Percentiles rank a stretch among this genome's conserved stretches.
phyloP scores from a whole-genome alignment of 1,140 invertebrate genomes.

The Drosophila nigrodunni region DNA sequence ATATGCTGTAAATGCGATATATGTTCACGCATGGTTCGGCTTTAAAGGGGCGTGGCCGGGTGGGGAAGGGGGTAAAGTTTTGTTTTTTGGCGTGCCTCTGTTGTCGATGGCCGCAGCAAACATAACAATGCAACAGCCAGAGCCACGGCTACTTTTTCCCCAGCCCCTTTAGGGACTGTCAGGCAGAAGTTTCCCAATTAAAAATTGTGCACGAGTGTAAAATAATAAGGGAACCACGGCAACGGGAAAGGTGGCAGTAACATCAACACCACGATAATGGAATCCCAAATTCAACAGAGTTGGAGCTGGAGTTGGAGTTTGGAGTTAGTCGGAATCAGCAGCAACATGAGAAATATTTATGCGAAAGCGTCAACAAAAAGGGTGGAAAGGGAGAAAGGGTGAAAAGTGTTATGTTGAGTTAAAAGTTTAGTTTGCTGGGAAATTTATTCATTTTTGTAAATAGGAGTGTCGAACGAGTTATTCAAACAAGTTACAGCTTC shows the following conservation, averaged over 20 bases:
- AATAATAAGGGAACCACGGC: slow-evolving; percentile 42
- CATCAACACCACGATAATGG: slow-evolving; percentile 21
- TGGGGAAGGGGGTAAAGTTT: slow-evolving; percentile 13
- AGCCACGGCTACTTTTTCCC: background rate
- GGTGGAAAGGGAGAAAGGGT: no score
- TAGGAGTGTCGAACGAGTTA: slow-evolving; percentile 8
- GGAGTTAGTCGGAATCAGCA: slow-evolving; percentile 7
- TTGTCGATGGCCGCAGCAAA: slow-evolving; percentile 31
- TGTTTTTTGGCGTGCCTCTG: slow-evolving; percentile 7
- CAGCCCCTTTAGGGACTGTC: background rate
- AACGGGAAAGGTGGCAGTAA: slow-evolving; percentile 6
- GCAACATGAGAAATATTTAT: slow-evolving; percentile 35
- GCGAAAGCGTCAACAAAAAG: slow-evolving; percentile 7
- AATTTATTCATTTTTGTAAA: slow-evolving; percentile 41
- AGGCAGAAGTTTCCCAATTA: slow-evolving; percentile 58
- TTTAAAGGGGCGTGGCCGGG: background rate
- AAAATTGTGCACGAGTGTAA: slow-evolving; percentile 57
- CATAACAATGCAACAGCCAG: slow-evolving; percentile 39
- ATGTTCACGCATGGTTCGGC: slow-evolving; percentile 33
- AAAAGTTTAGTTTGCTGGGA: slow-evolving; percentile 33
- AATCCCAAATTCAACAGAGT: slow-evolving; percentile 13
- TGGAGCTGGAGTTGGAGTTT: background rate
- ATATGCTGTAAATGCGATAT: slow-evolving; percentile 5
- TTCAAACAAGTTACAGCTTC: background rate
- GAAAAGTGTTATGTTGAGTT: background rate